phyloP scores from a whole-genome alignment of 2,797 vertebrate species.

The Benthosema pterotum region DNA sequence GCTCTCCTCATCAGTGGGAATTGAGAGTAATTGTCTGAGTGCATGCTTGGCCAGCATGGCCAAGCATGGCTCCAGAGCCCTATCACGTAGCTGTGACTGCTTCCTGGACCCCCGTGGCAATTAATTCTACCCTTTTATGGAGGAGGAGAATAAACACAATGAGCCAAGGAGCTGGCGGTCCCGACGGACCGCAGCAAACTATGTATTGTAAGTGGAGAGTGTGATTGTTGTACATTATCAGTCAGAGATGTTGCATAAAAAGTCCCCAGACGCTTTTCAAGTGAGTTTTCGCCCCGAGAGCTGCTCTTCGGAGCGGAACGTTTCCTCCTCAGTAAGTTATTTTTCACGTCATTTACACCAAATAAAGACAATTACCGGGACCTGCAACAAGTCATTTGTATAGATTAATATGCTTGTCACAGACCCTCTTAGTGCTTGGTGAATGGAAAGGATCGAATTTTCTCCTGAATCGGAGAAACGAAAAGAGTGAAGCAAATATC shows the following conservation, averaged over 20 bases:
- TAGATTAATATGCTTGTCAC: no score
- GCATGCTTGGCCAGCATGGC: slow-evolving; percentile 60
- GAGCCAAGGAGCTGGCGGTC: slow-evolving; percentile 50
- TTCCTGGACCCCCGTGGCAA: slow-evolving; percentile 63
- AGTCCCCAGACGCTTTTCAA: slow-evolving; percentile 44
- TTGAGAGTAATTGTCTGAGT: slow-evolving; percentile 57
- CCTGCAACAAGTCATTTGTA: slow-evolving; percentile 54
- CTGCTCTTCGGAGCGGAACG: slow-evolving; percentile 32
- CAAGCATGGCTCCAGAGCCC: slow-evolving; percentile 42
- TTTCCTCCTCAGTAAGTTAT: slow-evolving; percentile 34
- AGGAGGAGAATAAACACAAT: slow-evolving; percentile 68
- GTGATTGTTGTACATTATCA: no score
- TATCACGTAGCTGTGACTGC: slow-evolving; percentile 60
- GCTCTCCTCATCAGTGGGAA: slow-evolving; percentile 53
- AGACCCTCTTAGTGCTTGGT: slow-evolving; percentile 7
- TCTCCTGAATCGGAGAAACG: not conserved
- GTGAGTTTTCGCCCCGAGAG: slow-evolving; percentile 13
- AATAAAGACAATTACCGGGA: no score
- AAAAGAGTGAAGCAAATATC: slow-evolving; percentile 17
- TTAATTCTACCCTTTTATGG: slow-evolving; percentile 68
- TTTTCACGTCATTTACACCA: slow-evolving; percentile 57
- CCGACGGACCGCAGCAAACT: slow-evolving; percentile 58
- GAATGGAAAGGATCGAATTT: not conserved
- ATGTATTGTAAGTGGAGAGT: slow-evolving; percentile 58
- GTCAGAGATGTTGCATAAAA: slow-evolving; percentile 55